Percentiles rank a stretch among this genome's conserved stretches.
These are phyloP conservation scores for Mixornis gularis DNA, from an alignment of 2,113 vertebrate species.

Conservation along the genomic window DNA sequence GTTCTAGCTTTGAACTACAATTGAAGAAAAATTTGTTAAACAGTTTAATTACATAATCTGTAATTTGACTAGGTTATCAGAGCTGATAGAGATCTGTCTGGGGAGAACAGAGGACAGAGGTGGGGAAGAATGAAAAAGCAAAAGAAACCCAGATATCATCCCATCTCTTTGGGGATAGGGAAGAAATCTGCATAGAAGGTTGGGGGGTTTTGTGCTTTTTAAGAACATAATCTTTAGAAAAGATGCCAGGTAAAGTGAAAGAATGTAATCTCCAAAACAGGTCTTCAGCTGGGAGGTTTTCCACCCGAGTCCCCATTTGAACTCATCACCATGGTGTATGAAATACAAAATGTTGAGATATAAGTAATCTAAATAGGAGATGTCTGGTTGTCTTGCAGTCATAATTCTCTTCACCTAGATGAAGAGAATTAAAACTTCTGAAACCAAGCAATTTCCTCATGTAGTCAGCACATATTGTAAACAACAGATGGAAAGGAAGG, in stretches of 20 bases:
- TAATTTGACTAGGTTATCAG: background rate
- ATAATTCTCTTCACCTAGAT: background rate
- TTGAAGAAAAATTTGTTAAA: background rate
- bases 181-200: background rate
- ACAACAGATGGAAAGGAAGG: background rate
- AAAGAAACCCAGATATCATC: background rate
- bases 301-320: background rate
- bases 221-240: background rate
- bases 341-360: background rate
- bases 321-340: background rate
- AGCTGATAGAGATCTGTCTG: background rate
- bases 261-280: background rate
- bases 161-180: fast-evolving
- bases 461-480: background rate
- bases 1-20: background rate
- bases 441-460: background rate
- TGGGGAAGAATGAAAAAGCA: background rate
- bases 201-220: background rate
- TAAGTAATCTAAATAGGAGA: background rate
- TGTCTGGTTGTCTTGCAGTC: background rate
- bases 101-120: background rate
- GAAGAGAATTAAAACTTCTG: background rate
- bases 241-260: background rate
- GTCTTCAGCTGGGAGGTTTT: background rate
- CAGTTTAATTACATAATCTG: background rate